Percentiles rank a stretch among this genome's conserved stretches.
phyloP scores from a whole-genome alignment of 2,113 vertebrate genomes.

The Microtus richardsoni region DNA sequence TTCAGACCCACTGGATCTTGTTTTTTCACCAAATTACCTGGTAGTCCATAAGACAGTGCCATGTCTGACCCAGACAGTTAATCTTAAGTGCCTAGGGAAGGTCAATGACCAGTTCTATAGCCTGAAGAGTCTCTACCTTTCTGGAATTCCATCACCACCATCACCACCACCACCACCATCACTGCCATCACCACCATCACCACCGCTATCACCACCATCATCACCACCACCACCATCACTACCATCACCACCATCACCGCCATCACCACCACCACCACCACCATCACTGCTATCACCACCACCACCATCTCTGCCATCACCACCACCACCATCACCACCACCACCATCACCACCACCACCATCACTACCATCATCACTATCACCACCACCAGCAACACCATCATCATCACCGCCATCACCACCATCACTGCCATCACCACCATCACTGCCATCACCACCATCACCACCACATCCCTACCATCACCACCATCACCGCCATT shows the following conservation, averaged over 20 bases:
- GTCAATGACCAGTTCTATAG: neutral
- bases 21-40: neutral
- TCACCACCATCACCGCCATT: too few relatives aligned
- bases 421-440: rapidly evolving
- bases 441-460: rapidly evolving
- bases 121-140: neutral
- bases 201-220: rapidly evolving
- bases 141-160: neutral
- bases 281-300: too few relatives aligned
- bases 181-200: rapidly evolving
- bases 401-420: rapidly evolving
- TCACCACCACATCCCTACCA: too few relatives aligned
- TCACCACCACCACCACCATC: rapidly evolving
- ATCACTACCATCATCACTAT: too few relatives aligned
- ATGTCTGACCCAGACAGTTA: neutral
- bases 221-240: rapidly evolving
- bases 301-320: too few relatives aligned
- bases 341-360: rapidly evolving
- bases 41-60: neutral
- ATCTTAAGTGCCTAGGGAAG: neutral
- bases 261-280: too few relatives aligned
- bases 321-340: too few relatives aligned
- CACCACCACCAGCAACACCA: neutral
- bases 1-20: too few relatives aligned
- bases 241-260: rapidly evolving